Conservation (phyloP, 2,113 vertebrate species). For the Podiceps cristatus region DNA sequence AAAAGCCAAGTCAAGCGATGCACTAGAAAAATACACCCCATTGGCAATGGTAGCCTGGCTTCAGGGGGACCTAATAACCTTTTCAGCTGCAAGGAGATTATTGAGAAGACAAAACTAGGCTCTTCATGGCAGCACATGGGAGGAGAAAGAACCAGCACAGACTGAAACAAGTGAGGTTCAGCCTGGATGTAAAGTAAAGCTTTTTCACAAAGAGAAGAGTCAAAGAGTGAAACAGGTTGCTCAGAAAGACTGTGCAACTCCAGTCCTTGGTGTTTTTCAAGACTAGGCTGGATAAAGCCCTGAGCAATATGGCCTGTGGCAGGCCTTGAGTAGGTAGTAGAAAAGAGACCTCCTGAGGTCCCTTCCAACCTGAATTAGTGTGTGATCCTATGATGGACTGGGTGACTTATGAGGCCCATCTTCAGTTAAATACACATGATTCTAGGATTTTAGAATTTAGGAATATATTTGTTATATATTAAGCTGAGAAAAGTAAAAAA, state of each 20-base stretch:
- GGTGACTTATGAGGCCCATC: background rate
- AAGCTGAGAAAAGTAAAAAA: background rate
- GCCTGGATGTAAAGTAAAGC: background rate
- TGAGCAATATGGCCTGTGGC: background rate
- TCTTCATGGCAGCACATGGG: background rate
- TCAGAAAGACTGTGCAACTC: background rate
- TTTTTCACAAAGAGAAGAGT: background rate
- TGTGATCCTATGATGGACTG: background rate
- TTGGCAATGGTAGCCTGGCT: background rate
- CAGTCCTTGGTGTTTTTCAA: background rate
- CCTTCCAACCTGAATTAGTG: background rate
- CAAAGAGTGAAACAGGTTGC: background rate
- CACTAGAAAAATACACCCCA: background rate
- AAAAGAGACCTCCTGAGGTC: background rate
- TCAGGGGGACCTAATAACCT: background rate
- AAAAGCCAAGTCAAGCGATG: background rate
- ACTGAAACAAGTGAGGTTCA: background rate
- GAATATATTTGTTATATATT: background rate
- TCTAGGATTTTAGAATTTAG: background rate
- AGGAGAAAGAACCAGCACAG: background rate
- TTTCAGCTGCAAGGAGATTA: background rate
- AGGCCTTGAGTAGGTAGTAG: background rate
- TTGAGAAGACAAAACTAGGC: background rate
- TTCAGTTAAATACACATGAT: background rate
- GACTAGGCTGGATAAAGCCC: background rate